These are phyloP conservation scores for Epinotia ramella DNA, from an alignment of 2,888 invertebrate species.

Conservation along the genomic window DNA sequence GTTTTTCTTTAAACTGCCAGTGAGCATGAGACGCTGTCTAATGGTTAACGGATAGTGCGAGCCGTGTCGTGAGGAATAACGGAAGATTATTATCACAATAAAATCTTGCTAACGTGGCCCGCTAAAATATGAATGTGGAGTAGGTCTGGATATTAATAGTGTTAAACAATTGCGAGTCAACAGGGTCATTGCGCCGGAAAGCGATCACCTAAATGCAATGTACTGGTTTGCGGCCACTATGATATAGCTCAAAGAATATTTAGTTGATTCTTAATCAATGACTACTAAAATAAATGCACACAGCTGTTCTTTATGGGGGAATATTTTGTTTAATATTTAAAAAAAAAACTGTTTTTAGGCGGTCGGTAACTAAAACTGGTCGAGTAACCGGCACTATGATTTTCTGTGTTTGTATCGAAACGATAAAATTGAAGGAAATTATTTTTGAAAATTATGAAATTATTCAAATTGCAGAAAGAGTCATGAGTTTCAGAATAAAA, in stretches of 20 bases:
- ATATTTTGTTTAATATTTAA: too few species aligned
- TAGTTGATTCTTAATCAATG: not conserved
- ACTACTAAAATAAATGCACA: not conserved
- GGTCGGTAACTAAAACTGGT: too few species aligned
- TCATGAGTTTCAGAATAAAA: too few species aligned
- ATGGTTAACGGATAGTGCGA: constrained; percentile 48
- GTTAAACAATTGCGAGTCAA: not conserved
- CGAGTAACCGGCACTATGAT: too few species aligned
- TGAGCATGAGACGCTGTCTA: constrained; percentile 17
- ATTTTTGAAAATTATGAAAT: too few species aligned
- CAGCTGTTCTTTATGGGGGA: too few species aligned
- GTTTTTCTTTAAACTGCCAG: constrained; percentile 16
- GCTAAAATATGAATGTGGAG: constrained; percentile 39
- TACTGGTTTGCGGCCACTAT: not conserved
- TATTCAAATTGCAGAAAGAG: too few species aligned
- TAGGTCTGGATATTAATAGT: constrained; percentile 19
- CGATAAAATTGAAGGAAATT: too few species aligned
- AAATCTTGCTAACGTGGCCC: constrained; percentile 50
- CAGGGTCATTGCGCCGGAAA: too few species aligned
- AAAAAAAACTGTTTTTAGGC: too few species aligned
- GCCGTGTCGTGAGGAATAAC: constrained; percentile 52
- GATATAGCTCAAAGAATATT: not conserved
- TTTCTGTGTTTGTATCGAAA: too few species aligned
- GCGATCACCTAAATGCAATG: too few species aligned
- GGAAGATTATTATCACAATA: constrained; percentile 51